Evolutionary conservation across 2,113 vertebrate genomes (phyloP), one percentile per base, ranked within the genome.

Genomic region (Bubalus kerabau): DNA sequence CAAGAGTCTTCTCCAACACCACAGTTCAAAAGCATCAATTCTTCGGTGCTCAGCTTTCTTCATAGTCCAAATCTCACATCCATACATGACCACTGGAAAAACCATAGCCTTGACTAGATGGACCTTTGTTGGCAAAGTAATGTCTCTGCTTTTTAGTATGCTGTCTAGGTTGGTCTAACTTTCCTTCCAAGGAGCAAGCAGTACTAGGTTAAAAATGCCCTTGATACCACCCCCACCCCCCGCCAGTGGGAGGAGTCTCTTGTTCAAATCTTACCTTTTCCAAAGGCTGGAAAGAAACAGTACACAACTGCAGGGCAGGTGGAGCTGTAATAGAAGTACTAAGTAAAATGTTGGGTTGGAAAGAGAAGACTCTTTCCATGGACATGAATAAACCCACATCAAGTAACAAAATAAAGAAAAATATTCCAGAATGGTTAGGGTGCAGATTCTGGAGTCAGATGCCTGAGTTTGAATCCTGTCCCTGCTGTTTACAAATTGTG

Each of bases 211-310:
- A 56, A 64, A 94, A 50, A 71, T 59, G 13, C 43, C 24, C 54
- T 2, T 36, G 1, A 14, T 64, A 26, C 57, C 6, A 0, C 24
- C 57, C 24, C 23, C 10, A 2, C 2, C 7, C 32, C 71, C 76
- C 14, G 0, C 60, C 10, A n/a, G 12, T 30, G 78, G 89, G n/a
- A 59, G 54, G 62, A 36, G 32, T 26, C 57, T 95, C 88, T 78
- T 83, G 3, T 86, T 90, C 83, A 92, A 23, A 82, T 96, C 48
- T 84, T 60, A 43, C 24, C 15, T 93, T 86, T 91, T 48, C 50
- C 50, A 62, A 4, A 13, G 3, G 48, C 32, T 84, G n/a, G 85
- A 89, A 50, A 30, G 85, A 86, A 71, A 50, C 10, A 76, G 48
- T 24, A 6, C 1, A 36, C 11, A 81, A 24, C 7, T 84, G 2